Conservation (phyloP, 2,888 invertebrate species). For the Aleiodes testaceus region DNA sequence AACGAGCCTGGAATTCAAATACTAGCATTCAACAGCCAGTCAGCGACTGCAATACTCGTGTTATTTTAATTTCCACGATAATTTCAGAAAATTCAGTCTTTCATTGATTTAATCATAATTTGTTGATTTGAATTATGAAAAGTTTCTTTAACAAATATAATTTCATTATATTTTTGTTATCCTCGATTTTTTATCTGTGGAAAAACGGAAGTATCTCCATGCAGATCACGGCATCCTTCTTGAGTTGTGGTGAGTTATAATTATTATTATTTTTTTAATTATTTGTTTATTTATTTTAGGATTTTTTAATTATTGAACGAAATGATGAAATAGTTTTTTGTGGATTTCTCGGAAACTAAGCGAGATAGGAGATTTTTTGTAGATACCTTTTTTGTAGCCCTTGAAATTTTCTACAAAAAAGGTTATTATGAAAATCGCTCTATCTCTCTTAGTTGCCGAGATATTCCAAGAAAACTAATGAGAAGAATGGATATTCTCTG, state of each 20-base stretch:
- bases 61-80: not conserved
- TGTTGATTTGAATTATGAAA: not conserved
- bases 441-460: too few relatives aligned
- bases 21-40: not conserved
- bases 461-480: too few relatives aligned
- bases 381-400: too few relatives aligned
- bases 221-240: not conserved
- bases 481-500: too few relatives aligned
- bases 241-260: slow-evolving; percentile 42
- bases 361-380: too few relatives aligned
- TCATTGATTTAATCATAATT: not conserved
- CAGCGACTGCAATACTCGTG: not conserved
- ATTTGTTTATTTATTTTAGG: not conserved
- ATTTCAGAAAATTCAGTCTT: not conserved
- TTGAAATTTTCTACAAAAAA: too few relatives aligned
- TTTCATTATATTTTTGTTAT: not conserved
- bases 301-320: too few relatives aligned
- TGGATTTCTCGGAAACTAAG: too few relatives aligned
- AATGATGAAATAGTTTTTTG: too few relatives aligned
- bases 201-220: not conserved
- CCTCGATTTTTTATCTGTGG: slow-evolving; percentile 5
- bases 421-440: too few relatives aligned
- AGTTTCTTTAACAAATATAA: not conserved
- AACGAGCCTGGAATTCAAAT: not conserved
- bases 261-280: slow-evolving; percentile 46